Base-by-base conservation (phyloP, 2,113 vertebrate genomes). In the Hippocampus mohnikei region DNA sequence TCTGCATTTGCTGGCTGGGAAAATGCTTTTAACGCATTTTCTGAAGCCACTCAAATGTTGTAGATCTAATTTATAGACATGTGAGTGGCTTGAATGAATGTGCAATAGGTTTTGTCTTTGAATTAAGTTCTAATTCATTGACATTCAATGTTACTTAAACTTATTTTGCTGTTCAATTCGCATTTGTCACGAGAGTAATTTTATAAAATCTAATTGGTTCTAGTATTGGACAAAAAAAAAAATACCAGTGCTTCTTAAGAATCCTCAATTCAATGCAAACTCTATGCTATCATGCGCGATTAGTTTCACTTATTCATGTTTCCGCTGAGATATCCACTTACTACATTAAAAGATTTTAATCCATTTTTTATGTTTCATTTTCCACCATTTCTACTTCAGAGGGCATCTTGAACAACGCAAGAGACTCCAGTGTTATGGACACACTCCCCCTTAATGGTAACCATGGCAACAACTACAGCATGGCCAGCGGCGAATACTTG, bases 401-500 rank as follows among this genome's bases (percentile, higher is more conserved):
- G 94, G 95, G 95, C 90, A 95, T 98, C 92, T 94, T 99, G 94
- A 98, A 98, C 95, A 99, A 98, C 92, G 95, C 96, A 82, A 96
- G 96, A 91, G 97, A 99, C 94, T 95, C 97, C 94, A 98, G 95
- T 90, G 96, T 98, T 89, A 99, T 97, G 97, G 97, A 99, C 92
- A 99, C 97, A 75, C 96, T 99, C 91, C 97, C 96, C 89, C 96
- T 99, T 87, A 99, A 99, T 90, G 97, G 97, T 92, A 98, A 97
- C 95, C 96, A 99, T 73, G 95, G 93, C 90, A 99, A 98, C 92
- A 98, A 95, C 92, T 99, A 98, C 93, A 96, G 93, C 91, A 94
- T 98, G 88, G 95, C 95, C 89, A 93, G 95, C 86, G 92, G 96
- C 29, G 97, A 99, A 86, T 99, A 98, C 93, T 87, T 99, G 92